phyloP scores from a whole-genome alignment of 2,888 invertebrate species.

The Griposia aprilina region DNA sequence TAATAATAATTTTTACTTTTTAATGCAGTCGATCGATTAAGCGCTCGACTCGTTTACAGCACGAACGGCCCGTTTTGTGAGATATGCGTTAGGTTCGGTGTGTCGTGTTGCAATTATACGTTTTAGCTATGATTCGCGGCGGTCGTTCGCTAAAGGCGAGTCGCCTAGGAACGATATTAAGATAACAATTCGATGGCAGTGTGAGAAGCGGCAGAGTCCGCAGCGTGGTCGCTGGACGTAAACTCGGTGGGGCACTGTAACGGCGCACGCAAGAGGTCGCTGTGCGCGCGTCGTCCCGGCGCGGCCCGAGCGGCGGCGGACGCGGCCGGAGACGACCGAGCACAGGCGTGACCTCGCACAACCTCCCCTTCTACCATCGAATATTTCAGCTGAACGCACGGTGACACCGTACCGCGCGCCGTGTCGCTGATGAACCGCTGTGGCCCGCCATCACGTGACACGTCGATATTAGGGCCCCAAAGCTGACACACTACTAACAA shows the following conservation, averaged over 20 bases:
- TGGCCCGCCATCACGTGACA: constrained; percentile 73
- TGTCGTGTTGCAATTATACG: constrained; percentile 71
- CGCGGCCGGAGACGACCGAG: constrained; percentile 78
- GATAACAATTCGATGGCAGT: constrained; percentile 88
- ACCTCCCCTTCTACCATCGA: constrained; percentile 85
- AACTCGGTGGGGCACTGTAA: constrained; percentile 82
- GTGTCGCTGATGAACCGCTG: constrained; percentile 64
- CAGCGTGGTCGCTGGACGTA: constrained; percentile 86
- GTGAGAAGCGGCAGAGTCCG: constrained; percentile 86
- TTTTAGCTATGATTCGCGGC: constrained; percentile 78
- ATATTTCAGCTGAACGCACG: constrained; percentile 84
- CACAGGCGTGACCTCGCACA: constrained; percentile 89
- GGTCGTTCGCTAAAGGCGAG: constrained; percentile 79
- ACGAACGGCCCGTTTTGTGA: constrained; percentile 77
- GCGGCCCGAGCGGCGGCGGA: constrained; percentile 80
- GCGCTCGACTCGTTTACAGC: constrained; percentile 82
- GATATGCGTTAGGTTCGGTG: constrained; percentile 68
- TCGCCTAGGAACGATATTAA: constrained; percentile 84
- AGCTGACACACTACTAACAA: constrained; percentile 56
- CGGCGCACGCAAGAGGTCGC: constrained; percentile 87
- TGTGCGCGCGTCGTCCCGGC: constrained; percentile 83
- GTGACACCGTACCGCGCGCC: constrained; percentile 77
- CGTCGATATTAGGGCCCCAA: constrained; percentile 68
- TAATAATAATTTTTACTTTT: constrained; percentile 86
- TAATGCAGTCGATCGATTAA: constrained; percentile 89